Evolutionary conservation across 2,797 vertebrate species (phyloP).

Genomic region (Cercopithecus mitis): DNA sequence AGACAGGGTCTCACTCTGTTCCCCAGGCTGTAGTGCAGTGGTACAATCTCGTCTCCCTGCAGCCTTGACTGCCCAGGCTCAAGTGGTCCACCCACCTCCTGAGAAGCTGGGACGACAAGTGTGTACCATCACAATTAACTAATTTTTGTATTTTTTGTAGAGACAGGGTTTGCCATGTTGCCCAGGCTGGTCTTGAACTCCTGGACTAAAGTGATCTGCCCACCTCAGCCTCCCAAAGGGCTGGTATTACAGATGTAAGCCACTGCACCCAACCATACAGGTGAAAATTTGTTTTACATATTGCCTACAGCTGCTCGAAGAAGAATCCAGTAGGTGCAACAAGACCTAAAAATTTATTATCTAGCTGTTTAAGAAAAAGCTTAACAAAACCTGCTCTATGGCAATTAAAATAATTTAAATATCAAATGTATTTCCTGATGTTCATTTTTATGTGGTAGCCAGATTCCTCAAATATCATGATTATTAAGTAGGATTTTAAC

Average conservation of each 20-base stretch:
- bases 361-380: neutral
- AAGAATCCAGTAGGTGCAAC: neutral
- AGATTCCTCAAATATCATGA: slow-evolving; percentile 21
- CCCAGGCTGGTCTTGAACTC: neutral
- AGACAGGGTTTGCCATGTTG: neutral
- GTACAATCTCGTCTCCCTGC: neutral
- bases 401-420: slow-evolving; percentile 35
- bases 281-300: neutral
- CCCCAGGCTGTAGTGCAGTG: neutral
- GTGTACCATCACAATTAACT: neutral
- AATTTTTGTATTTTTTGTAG: neutral
- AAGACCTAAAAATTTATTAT: slow-evolving; percentile 16
- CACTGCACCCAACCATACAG: neutral
- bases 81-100: neutral
- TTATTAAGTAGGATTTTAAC: slow-evolving; percentile 33
- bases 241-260: neutral
- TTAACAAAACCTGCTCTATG: neutral
- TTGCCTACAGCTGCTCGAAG: neutral
- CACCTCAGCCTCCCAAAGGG: neutral
- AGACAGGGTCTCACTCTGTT: no score
- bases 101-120: neutral
- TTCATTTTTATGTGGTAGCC: neutral
- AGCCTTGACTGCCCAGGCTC: neutral
- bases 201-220: neutral
- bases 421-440: neutral